Evolutionary conservation across 2,113 vertebrate genomes (phyloP).

Genomic region (Trinectes maculatus): DNA sequence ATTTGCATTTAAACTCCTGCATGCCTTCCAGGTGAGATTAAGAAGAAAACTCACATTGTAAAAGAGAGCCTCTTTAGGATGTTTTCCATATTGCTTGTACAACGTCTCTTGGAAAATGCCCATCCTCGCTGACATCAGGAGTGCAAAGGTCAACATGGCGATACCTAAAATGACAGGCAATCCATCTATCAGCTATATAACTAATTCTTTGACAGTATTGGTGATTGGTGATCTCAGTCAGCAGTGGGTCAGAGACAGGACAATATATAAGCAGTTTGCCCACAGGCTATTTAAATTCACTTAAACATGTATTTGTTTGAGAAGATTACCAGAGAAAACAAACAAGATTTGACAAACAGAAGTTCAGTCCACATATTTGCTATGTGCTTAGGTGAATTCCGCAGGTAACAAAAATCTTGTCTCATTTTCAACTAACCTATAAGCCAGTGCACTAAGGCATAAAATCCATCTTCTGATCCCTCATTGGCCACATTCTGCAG

Average conservation of each 20-base stretch:
- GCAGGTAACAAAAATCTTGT: too few species aligned
- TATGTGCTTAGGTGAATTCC: too few species aligned
- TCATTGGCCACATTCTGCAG: slow-evolving; percentile 82
- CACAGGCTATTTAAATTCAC: too few species aligned
- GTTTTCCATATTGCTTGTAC: slow-evolving; percentile 94
- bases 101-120: slow-evolving; percentile 96
- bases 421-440: slow-evolving; percentile 82
- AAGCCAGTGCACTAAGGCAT: slow-evolving; percentile 90
- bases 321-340: too few species aligned
- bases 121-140: slow-evolving; percentile 97
- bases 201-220: not conserved
- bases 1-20: not conserved
- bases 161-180: slow-evolving; percentile 84
- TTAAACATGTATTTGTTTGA: too few species aligned
- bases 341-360: too few species aligned
- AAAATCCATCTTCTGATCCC: slow-evolving; percentile 80
- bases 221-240: too few species aligned
- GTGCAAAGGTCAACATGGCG: slow-evolving; percentile 91
- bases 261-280: too few species aligned
- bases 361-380: too few species aligned
- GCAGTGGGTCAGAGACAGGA: too few species aligned
- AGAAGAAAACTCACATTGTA: slow-evolving; percentile 88
- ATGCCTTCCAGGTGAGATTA: not conserved
- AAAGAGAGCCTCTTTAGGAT: slow-evolving; percentile 95
- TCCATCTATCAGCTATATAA: not conserved